A percentile compares a stretch with the other conserved stretches of the same genome.
Evolutionary conservation across 2,888 invertebrate genomes (phyloP).

Genomic region (Halictus ligatus): DNA sequence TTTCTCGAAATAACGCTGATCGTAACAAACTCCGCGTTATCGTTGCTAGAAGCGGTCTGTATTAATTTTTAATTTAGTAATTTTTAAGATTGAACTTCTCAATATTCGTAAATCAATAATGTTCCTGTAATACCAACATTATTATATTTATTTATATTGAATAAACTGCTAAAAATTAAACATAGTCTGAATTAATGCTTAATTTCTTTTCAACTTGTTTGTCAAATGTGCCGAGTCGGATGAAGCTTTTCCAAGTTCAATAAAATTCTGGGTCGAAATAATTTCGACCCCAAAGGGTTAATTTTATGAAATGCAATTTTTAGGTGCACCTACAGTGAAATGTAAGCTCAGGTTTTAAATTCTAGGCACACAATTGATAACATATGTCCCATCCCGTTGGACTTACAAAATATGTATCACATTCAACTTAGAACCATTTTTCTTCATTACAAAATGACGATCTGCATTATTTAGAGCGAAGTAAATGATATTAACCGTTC

Average conservation of each 20-base stretch:
- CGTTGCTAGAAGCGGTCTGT: not conserved
- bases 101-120: not conserved
- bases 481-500: not conserved
- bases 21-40: not conserved
- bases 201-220: no score
- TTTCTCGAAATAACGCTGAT: conserved; percentile 1
- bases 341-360: no score
- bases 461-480: not conserved
- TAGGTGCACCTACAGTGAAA: no score
- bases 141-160: not conserved
- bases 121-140: not conserved
- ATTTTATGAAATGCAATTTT: no score
- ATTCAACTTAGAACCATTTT: not conserved
- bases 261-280: not conserved
- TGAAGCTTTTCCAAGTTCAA: no score
- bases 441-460: not conserved
- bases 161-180: not conserved
- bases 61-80: not conserved
- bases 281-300: not conserved
- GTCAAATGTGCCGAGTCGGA: no score
- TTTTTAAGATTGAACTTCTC: not conserved
- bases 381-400: no score
- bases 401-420: not conserved
- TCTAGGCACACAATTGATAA: not conserved
- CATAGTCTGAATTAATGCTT: no score